Evolutionary conservation across 2,797 vertebrate genomes (phyloP), one percentile per base, ranked within the genome.

Genomic region (Takifugu rubripes): DNA sequence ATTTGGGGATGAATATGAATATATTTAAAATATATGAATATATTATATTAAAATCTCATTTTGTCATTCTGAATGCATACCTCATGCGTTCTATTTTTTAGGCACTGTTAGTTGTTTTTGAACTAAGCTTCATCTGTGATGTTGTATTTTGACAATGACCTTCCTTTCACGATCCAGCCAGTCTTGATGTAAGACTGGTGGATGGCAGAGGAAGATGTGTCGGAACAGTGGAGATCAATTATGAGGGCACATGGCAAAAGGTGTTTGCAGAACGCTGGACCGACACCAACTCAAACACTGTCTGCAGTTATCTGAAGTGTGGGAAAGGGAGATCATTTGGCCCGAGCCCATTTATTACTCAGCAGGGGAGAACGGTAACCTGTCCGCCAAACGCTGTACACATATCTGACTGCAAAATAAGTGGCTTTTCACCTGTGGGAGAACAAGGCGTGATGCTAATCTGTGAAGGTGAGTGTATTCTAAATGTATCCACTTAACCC

Each of bases 311-410:
- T 0, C 7, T 77, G 3, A 0, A 2, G 0, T 84, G 83, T 16
- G 75, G 81, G 0, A 0, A 1, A 0, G 1, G 1, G 0, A 4
- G 2, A 24, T 0, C 0, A 0, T 0, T 0, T 1, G 0, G 0
- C 6, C 24, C 49, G 5, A 21, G 3, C 1, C 77, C 60, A 7
- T 29, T 29, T 33, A 36, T 68, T 72, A 21, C 12, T 81, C 21
- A 0, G 0, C 0, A 10, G 1, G 1, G 0, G 21, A 21, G 21
- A 21, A 21, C 0, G 0, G 0, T 75, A 1, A 0, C 0, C 0
- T 84, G 83, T 33, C 0, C 0, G 0, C 0, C 0, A 3, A 0
- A 0, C 0, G 0, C 0, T 2, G 0, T 0, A 0, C 0, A 11
- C 0, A 56, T 85, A 54, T 54, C 54, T 8, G 27, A 64, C 0